Evolutionary conservation across 1,140 invertebrate genomes (phyloP), one percentile per base, ranked within the genome.

Genomic region (Apocrypta bakeri): DNA sequence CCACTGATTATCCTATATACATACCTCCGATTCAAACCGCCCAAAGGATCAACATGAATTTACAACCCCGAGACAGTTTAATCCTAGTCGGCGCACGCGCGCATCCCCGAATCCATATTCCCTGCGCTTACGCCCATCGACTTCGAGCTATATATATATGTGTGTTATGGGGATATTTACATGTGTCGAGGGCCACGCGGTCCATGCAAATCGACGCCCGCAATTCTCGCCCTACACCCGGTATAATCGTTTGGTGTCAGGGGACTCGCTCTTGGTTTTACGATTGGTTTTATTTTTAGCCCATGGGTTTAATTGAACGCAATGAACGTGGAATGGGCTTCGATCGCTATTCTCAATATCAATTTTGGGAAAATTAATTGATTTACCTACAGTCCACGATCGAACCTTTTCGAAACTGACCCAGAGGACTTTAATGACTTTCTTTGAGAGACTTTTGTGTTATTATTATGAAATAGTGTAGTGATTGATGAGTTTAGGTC

Each of bases 131-230:
- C 68, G 68, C 68, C 68, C 68, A 71, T 29, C 68, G 68, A 21
- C 68, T n/a, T 14, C 66, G 27, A 33, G 66, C 25, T 21, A 21
- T 25, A 42, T 25, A 21, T 40, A 72, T 31, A 72, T n/a, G 69
- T 12, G 69, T 12, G 0, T 11, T 2, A 4, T n/a, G 14, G 64
- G 8, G 8, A 17, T 27, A 42, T 42, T 73, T 73, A 73, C 71
- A 73, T 73, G 71, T 73, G 71, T 73, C 33, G 33, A 24, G 14
- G n/a, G 31, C 6, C 37, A n/a, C 29, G 7, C 17, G 12, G 48
- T 48, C 42, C 40, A 74, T 74, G 72, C 72, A 76, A 76, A 76
- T 61, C 73, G 73, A 37, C 25, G 27, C 29, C 33, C 69, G 63
- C 24, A 66, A 66, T 66, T 71, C 69, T 71, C 69, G 21, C 69